Evolutionary conservation across 2,113 vertebrate species (phyloP).

Genomic region (Octodon degus): DNA sequence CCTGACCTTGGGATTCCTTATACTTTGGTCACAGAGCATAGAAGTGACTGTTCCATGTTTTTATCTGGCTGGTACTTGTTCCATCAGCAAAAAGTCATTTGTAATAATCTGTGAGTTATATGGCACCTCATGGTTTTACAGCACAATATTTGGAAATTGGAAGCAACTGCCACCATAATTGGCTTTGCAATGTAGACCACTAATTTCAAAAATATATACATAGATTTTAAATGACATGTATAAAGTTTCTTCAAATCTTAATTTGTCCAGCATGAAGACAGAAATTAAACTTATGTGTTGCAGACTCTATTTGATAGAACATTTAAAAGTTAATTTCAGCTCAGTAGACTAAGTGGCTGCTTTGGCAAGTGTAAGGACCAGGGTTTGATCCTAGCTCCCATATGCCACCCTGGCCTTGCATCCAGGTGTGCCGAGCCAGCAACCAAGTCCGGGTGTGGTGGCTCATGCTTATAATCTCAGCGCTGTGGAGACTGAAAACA

Average conservation of each 20-base stretch:
- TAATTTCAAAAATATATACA: not conserved
- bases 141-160: not conserved
- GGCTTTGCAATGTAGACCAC: not conserved
- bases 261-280: not conserved
- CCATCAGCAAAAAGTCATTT: not conserved
- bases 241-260: not conserved
- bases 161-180: not conserved
- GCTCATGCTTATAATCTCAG: no score
- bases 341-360: no score
- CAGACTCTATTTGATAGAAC: not conserved
- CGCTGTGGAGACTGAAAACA: no score
- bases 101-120: not conserved
- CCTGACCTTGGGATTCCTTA: not conserved
- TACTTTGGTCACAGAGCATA: not conserved
- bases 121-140: not conserved
- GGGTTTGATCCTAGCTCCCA: no score
- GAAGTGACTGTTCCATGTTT: not conserved
- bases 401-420: no score
- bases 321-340: constrained; percentile 12
- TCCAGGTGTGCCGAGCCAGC: no score
- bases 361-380: no score
- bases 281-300: not conserved
- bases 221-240: not conserved
- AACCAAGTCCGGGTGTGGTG: no score
- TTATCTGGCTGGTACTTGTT: not conserved